Evolutionary conservation across 2,113 vertebrate genomes (phyloP).

Genomic region (Arothron firmamentum): DNA sequence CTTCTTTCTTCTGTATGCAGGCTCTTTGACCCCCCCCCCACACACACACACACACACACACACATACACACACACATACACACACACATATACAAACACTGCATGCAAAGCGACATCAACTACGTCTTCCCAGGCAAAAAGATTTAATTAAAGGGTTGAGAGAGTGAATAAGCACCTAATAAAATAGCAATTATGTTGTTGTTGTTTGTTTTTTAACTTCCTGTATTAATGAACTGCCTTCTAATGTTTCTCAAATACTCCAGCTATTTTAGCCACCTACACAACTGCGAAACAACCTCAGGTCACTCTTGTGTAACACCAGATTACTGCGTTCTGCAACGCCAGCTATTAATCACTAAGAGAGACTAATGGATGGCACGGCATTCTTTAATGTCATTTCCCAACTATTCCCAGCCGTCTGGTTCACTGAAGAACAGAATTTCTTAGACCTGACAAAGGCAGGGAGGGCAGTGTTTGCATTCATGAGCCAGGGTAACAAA

Average conservation of each 20-base stretch:
- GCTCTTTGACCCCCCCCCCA: background rate
- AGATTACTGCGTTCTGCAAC: constrained; percentile 19
- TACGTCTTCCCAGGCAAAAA: constrained; percentile 2
- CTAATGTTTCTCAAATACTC: constrained; percentile 51
- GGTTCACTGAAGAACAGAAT: background rate
- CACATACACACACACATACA: too few species aligned
- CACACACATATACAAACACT: too few species aligned
- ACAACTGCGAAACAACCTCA: constrained; percentile 34
- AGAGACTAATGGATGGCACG: constrained; percentile 25
- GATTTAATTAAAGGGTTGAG: constrained; percentile 9
- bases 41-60: too few species aligned
- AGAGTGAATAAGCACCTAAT: constrained; percentile 17
- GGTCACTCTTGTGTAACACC: constrained; percentile 42
- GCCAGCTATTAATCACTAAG: constrained; percentile 40
- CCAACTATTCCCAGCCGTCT: constrained; percentile 1
- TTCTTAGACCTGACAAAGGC: background rate
- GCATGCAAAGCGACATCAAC: constrained; percentile 10
- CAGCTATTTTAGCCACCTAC: constrained; percentile 49
- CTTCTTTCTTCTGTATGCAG: constrained; percentile 1
- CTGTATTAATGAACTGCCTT: constrained; percentile 22
- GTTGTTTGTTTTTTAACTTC: background rate
- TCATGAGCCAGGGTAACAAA: too few species aligned
- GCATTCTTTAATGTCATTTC: constrained; percentile 27
- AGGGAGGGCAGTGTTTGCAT: too few species aligned
- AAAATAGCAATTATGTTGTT: constrained; percentile 13